Conservation (phyloP, 2,113 vertebrate genomes). For the Tapirus terrestris region DNA sequence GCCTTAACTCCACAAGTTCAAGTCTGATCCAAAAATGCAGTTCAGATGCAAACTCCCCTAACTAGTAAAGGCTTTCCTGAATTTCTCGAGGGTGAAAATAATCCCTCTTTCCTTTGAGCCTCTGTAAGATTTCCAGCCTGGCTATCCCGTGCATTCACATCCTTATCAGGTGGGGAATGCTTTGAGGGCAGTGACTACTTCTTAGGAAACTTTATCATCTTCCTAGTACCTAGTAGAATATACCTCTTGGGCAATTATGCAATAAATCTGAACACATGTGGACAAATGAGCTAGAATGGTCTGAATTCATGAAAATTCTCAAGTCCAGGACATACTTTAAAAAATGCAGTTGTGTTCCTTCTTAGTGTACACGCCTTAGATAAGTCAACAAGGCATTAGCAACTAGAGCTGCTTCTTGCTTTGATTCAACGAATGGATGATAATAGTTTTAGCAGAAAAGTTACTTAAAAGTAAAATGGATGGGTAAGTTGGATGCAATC, state of each 20-base stretch:
- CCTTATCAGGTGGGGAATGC: not conserved
- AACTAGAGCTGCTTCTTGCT: not conserved
- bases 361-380: not conserved
- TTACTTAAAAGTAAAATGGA: constrained; percentile 4
- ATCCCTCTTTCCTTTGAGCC: not conserved
- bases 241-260: not conserved
- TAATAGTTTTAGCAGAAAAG: not conserved
- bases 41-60: not conserved
- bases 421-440: not conserved
- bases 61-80: not conserved
- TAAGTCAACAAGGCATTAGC: not conserved
- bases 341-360: not conserved
- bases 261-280: not conserved
- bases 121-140: not conserved
- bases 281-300: not conserved
- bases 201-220: not conserved
- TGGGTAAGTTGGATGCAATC: not conserved
- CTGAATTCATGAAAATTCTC: not conserved
- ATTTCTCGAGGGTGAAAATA: not conserved
- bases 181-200: not conserved
- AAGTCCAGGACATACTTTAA: not conserved
- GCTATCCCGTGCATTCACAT: not conserved
- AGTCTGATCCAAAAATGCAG: not conserved
- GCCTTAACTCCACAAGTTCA: not conserved
- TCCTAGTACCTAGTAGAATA: not conserved